Evolutionary conservation across 2,888 invertebrate genomes (phyloP), one percentile per base, ranked within the genome.

Genomic region (Bedellia somnulentella): DNA sequence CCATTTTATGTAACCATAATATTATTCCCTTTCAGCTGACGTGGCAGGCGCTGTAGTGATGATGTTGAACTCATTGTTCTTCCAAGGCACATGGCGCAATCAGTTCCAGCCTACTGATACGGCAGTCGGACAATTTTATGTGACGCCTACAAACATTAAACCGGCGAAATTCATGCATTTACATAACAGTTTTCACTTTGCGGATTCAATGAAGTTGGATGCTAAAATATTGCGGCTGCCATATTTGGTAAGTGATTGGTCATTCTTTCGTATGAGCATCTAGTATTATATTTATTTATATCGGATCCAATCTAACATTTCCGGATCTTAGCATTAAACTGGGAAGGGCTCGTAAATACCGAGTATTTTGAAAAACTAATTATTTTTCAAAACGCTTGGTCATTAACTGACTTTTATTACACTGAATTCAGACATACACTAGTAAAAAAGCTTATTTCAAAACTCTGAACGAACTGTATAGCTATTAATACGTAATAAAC

Each of bases 1-100:
- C n/a, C n/a, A n/a, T n/a, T n/a, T n/a, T n/a, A n/a, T n/a, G n/a
- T n/a, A n/a, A n/a, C n/a, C n/a, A n/a, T n/a, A n/a, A n/a, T n/a
- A n/a, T n/a, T n/a, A n/a, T n/a, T n/a, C n/a, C n/a, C n/a, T 48
- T 59, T 22, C 53, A 82, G 82, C 77, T 46, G 81, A 82, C 35
- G 47, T 88, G 1, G 47, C 76, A 15, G 71, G 80, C 29, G 80
- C 83, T 12, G 73, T 85, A 2, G 76, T 91, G 52, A 43, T 92
- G 24, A 57, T 90, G 23, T 68, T 87, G 16, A 92, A 88, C 57
- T 85, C 87, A 0, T 62, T 93, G 16, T 91, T 83, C 62, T 92
- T 91, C 73, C 87, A 89, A 51, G 91, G 91, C 1, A 67, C 79
- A 1, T 93, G 93, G 93, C 68, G 79, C 0, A 75, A 81, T 36